phyloP scores from a whole-genome alignment of 2,797 vertebrate genomes.

The Lagorchestes hirsutus region DNA sequence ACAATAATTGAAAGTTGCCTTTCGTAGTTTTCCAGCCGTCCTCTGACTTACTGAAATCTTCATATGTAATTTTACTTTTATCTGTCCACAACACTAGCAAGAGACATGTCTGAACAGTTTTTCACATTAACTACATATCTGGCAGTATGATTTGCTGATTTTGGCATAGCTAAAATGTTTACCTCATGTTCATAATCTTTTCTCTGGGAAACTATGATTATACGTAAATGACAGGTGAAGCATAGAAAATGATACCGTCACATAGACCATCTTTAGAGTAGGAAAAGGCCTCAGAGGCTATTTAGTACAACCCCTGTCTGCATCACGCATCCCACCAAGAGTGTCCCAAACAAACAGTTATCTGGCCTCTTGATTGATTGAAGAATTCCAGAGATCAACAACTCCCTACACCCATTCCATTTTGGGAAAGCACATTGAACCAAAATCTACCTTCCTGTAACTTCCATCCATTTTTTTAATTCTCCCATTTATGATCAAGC shows the following conservation, averaged over 20 bases:
- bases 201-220: not conserved
- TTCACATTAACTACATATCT: not conserved
- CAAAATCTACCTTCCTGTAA: not conserved
- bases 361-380: not conserved
- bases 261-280: not conserved
- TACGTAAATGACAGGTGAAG: conserved; percentile 34
- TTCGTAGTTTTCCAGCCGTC: not conserved
- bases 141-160: not conserved
- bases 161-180: not conserved
- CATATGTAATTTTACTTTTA: not conserved
- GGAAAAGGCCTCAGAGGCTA: not conserved
- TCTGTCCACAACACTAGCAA: not conserved
- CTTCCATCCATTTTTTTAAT: not conserved
- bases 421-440: not conserved
- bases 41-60: not conserved
- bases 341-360: not conserved
- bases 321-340: not conserved
- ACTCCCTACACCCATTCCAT: not conserved
- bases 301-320: not conserved
- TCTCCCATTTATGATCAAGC: not conserved
- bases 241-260: not conserved
- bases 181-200: not conserved
- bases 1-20: not conserved
- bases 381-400: not conserved
- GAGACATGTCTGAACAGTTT: not conserved